Evolutionary conservation across 2,113 vertebrate genomes (phyloP).

Genomic region (Ancistrus triradiatus): DNA sequence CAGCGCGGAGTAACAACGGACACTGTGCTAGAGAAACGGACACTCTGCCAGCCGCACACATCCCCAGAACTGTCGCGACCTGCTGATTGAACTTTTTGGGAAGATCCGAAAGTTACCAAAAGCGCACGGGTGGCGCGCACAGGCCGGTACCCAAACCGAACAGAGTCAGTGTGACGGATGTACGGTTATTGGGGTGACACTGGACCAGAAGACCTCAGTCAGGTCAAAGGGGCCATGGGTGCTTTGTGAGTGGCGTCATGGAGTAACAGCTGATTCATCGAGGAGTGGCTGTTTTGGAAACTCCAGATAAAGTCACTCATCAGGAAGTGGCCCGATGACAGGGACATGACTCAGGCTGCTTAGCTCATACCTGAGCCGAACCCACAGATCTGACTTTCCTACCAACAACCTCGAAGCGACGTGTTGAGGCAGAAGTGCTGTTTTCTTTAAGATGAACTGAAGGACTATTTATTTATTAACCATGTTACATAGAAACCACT

Average conservation of each 20-base stretch:
- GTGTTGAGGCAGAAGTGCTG: too few relatives aligned
- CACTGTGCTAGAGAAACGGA: slow-evolving; percentile 51
- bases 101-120: too few relatives aligned
- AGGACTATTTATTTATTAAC: not conserved
- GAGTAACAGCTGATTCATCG: slow-evolving; percentile 10
- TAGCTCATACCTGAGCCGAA: not conserved
- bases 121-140: not conserved
- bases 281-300: slow-evolving; percentile 9
- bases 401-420: not conserved
- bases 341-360: slow-evolving; percentile 7
- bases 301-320: not conserved
- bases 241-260: not conserved
- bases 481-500: not conserved
- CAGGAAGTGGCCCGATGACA: slow-evolving; percentile 15
- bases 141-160: not conserved
- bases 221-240: not conserved
- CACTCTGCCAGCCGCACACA: slow-evolving; percentile 47
- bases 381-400: not conserved
- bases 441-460: not conserved
- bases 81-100: slow-evolving; percentile 55
- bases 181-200: not conserved
- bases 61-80: slow-evolving; percentile 63
- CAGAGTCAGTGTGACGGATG: not conserved
- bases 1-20: slow-evolving; percentile 20
- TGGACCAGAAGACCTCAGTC: not conserved